Percentiles rank a stretch among this genome's conserved stretches.
Conservation (phyloP, 2,113 vertebrate genomes). For the Catharus fuscescens region DNA sequence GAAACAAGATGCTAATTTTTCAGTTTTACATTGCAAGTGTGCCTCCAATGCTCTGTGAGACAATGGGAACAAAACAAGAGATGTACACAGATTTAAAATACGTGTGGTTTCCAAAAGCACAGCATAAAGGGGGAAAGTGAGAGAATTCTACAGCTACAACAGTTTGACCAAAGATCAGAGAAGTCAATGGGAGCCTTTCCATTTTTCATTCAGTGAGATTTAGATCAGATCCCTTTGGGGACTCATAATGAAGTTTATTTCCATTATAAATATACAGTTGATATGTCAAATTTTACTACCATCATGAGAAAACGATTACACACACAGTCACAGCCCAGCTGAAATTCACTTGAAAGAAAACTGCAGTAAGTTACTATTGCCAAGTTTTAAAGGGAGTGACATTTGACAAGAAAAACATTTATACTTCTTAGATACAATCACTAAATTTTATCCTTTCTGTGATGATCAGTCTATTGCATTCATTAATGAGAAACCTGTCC, state of each 20-base stretch:
- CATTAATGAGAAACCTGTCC: background rate
- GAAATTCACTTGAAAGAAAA: constrained; percentile 57
- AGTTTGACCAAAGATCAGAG: constrained; percentile 44
- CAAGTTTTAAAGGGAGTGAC: constrained; percentile 36
- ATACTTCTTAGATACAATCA: constrained; percentile 23
- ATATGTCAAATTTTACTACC: constrained; percentile 48
- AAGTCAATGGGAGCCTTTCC: constrained; percentile 22
- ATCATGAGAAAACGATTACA: constrained; percentile 52
- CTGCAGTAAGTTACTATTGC: background rate
- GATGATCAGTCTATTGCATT: background rate
- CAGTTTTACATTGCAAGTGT: background rate
- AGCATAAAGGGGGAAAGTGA: background rate
- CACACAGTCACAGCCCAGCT: constrained; percentile 25
- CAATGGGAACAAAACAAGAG: constrained; percentile 8
- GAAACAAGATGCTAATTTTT: background rate
- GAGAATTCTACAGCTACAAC: background rate
- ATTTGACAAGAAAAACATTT: constrained; percentile 50
- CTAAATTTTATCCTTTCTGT: background rate
- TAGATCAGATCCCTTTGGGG: constrained; percentile 48
- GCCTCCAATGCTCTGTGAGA: background rate
- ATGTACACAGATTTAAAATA: background rate
- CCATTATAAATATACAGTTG: constrained; percentile 45
- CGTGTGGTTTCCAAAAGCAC: background rate
- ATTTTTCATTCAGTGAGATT: constrained; percentile 47
- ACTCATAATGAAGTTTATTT: constrained; percentile 52